These are phyloP conservation scores for Actinostola sp. DNA, from an alignment of 92 coral and sea anemone species.

Conservation along the genomic window DNA sequence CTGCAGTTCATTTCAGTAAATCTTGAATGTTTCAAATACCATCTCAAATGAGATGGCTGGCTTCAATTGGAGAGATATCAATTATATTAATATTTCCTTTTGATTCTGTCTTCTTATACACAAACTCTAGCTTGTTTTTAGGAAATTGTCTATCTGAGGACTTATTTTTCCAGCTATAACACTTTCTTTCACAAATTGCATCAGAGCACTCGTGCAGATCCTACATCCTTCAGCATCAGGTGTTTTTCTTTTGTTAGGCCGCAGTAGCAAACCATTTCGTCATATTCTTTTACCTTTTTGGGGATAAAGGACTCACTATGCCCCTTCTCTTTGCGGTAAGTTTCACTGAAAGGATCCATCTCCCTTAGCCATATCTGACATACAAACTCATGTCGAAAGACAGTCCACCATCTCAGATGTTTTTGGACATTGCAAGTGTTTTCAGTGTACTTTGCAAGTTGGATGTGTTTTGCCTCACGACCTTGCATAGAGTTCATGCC, in stretches of 20 bases:
- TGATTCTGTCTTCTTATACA: too few species aligned
- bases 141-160: constrained; percentile 21
- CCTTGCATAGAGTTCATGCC: constrained; percentile 73
- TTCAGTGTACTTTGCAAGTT: constrained; percentile 37
- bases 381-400: constrained; percentile 64
- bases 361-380: constrained; percentile 63
- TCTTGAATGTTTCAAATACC: too few species aligned
- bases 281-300: constrained; percentile 26
- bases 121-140: constrained; percentile 1
- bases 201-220: constrained; percentile 39
- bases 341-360: constrained; percentile 55
- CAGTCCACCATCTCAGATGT: constrained; percentile 56
- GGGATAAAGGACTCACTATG: constrained; percentile 40
- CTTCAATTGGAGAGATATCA: too few species aligned
- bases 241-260: constrained; percentile 37
- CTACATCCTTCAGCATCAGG: constrained; percentile 21
- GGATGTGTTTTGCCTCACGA: constrained; percentile 65
- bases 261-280: constrained; percentile 42
- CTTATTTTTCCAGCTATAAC: constrained; percentile 30
- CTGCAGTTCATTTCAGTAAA: too few species aligned
- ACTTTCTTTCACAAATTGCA: constrained; percentile 42
- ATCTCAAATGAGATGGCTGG: too few species aligned
- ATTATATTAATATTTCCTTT: too few species aligned
- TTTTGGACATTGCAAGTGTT: constrained; percentile 70
- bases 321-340: constrained; percentile 17